phyloP scores from a whole-genome alignment of 2,888 invertebrate species.

The Scelioninae gen. 1 region DNA sequence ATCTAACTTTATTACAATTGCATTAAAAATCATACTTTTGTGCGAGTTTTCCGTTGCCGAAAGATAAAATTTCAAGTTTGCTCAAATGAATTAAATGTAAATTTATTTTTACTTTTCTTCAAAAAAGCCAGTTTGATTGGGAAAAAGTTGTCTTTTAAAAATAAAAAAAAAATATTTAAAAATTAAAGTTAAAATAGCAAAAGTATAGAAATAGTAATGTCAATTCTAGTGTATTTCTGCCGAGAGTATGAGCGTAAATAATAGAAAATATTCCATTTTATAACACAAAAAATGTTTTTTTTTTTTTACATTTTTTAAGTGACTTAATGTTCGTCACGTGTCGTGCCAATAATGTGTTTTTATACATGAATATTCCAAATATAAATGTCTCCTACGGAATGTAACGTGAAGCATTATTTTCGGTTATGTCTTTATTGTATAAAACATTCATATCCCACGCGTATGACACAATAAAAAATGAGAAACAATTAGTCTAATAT shows the following conservation, averaged over 20 bases:
- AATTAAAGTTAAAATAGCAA: too few species aligned
- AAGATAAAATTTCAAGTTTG: not conserved
- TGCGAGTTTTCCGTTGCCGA: conserved; percentile 12
- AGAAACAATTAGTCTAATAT: too few species aligned
- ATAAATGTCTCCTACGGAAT: conserved; percentile 28
- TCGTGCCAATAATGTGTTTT: conserved; percentile 1
- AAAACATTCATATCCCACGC: conserved; percentile 29
- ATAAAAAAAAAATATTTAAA: too few species aligned
- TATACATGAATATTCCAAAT: conserved; percentile 3
- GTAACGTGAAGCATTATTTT: conserved; percentile 35
- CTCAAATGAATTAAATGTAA: conserved; percentile 6
- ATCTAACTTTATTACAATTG: conserved; percentile 15
- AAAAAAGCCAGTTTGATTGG: not conserved
- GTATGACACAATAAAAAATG: conserved; percentile 4
- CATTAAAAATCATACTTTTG: conserved; percentile 23
- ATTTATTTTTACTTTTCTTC: conserved; percentile 2
- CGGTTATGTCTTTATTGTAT: conserved; percentile 16
- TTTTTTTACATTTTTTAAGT: not conserved
- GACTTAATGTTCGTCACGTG: not conserved
- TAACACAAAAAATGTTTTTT: not conserved
- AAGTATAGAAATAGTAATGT: too few species aligned
- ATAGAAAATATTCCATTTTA: not conserved
- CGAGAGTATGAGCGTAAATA: not conserved
- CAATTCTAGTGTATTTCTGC: too few species aligned
- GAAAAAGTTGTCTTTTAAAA: not conserved